Conservation (phyloP, 2,113 vertebrate species). For the Laticauda laticaudata region DNA sequence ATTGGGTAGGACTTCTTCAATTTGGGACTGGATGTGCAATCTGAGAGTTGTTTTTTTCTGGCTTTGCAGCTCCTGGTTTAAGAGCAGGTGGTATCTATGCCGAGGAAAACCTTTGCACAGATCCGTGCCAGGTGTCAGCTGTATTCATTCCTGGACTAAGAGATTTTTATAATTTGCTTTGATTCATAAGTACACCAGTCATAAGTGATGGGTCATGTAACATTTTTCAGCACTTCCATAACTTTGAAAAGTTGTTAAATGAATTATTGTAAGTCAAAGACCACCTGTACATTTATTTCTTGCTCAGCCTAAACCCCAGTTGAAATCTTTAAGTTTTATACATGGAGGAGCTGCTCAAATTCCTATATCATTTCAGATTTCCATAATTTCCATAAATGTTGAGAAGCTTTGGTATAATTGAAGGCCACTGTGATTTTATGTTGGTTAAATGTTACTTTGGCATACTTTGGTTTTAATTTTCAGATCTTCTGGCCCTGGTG, state of each 20-base stretch:
- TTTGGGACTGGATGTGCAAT: background rate
- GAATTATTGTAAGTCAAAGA: background rate
- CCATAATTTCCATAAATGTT: background rate
- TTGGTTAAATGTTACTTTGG: background rate
- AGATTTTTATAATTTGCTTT: background rate
- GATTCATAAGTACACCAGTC: background rate
- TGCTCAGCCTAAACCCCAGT: background rate
- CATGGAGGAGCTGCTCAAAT: background rate
- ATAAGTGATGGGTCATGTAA: background rate
- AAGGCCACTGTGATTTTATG: background rate
- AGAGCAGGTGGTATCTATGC: background rate
- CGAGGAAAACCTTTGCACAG: background rate
- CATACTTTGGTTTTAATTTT: background rate
- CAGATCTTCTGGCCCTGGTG: background rate
- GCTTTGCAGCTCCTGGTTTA: background rate
- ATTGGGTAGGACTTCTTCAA: background rate
- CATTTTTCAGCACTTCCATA: background rate
- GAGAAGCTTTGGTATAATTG: background rate
- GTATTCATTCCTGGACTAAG: background rate
- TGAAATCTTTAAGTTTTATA: background rate
- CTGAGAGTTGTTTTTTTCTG: background rate
- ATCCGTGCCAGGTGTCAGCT: background rate
- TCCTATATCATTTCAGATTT: background rate
- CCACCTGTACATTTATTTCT: background rate
- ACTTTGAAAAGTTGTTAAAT: background rate